Evolutionary conservation across 2,113 vertebrate genomes (phyloP), one percentile per base, ranked within the genome.

Genomic region (Gavialis gangeticus): DNA sequence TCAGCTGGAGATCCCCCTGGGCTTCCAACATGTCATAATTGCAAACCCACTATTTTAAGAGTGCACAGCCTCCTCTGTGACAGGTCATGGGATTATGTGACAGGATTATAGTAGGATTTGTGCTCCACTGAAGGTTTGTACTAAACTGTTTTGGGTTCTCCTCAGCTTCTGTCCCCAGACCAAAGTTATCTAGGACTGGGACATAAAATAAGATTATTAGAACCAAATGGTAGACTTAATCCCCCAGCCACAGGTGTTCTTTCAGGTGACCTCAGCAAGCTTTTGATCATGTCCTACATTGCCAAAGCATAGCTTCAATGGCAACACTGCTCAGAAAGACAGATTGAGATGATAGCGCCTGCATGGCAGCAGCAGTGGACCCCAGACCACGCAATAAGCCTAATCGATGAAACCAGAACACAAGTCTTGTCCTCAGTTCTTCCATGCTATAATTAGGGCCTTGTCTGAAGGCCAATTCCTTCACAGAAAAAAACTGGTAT

Each of bases 321-420:
- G 22, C 0, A 0, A 67, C 1, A 30, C 12, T 83, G 56, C 79
- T 82, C 28, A 46, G 67, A 14, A 81, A 87, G 78, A 0, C 9
- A 12, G 34, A 3, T 75, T 1, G 3, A 88, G 46, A 28, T 55
- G 34, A 30, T 21, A n/a, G 75, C 0, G 0, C 76, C 87, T 57
- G 55, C 75, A 54, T 27, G 8, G 25, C 14, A 85, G 58, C 77
- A 84, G 37, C 82, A 15, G n/a, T 0, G 0, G 34, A 22, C 19
- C 25, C 30, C 24, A 60, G 87, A n/a, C 22, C 78, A 37, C 75
- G 18, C 25, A 10, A 4, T 1, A 2, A 58, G 57, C 27, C 75
- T 16, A 12, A 10, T 69, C 58, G 75, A 73, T 56, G 82, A 19
- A 60, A 27, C 0, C 0, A 0, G 1, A 84, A 59, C 34, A 58